phyloP scores from a whole-genome alignment of 2,113 vertebrate species.

The Sporophila hypoxantha region DNA sequence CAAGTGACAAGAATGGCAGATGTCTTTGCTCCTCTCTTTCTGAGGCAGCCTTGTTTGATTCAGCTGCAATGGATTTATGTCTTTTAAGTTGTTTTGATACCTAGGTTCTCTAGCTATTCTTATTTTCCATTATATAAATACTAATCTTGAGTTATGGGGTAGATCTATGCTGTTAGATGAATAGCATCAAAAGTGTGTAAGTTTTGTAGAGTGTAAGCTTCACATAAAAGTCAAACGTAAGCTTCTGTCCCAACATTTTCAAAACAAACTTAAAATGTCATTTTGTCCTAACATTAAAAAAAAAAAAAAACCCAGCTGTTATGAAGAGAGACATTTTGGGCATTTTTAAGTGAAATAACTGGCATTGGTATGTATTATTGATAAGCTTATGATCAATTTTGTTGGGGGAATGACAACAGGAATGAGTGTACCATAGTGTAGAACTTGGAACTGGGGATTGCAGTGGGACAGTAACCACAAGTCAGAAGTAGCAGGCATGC shows the following conservation, averaged over 20 bases:
- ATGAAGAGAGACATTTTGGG: neutral
- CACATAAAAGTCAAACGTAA: neutral
- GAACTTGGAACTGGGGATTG: neutral
- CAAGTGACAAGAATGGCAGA: neutral
- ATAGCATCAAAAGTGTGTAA: neutral
- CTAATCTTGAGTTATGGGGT: neutral
- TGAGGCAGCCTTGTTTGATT: neutral
- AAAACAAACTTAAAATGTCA: neutral
- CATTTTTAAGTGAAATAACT: neutral
- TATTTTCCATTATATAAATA: neutral
- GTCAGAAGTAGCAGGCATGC: neutral
- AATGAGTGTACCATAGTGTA: rapidly evolving
- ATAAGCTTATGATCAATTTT: neutral
- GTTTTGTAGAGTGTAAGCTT: neutral
- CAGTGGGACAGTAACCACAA: neutral
- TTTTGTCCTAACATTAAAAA: neutral
- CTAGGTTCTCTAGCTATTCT: neutral
- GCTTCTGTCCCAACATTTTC: neutral
- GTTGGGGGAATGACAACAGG: neutral
- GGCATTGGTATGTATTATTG: neutral
- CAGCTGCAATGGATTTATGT: neutral
- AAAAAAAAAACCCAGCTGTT: neutral
- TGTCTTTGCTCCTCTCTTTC: neutral
- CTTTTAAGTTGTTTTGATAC: neutral
- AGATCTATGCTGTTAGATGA: neutral